phyloP scores from a whole-genome alignment of 2,113 vertebrate species.

The Thunnus thynnus region DNA sequence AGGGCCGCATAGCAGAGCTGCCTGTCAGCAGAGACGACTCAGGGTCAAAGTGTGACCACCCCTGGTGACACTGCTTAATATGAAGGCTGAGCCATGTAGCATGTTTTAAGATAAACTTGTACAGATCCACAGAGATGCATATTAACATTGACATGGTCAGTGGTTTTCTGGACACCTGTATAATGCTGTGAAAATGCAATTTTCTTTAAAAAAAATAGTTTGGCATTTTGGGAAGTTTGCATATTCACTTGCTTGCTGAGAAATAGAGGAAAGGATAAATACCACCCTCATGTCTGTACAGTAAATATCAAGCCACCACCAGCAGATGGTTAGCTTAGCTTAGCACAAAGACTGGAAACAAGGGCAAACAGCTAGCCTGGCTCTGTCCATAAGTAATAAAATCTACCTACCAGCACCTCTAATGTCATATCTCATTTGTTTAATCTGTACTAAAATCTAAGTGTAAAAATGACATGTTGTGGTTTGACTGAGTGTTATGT shows the following conservation, averaged over 20 bases:
- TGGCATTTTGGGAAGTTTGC: too few species aligned
- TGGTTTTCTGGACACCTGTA: neutral
- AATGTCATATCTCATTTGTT: neutral
- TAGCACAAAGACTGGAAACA: too few species aligned
- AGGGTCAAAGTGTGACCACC: conserved; percentile 81
- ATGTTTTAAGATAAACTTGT: neutral
- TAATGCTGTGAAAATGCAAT: too few species aligned
- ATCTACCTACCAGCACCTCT: too few species aligned
- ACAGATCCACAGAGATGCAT: neutral
- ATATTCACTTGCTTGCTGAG: too few species aligned
- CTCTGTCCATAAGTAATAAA: too few species aligned
- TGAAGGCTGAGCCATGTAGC: conserved; percentile 18
- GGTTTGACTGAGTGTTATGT: neutral
- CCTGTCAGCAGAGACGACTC: conserved; percentile 80
- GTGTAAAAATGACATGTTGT: neutral
- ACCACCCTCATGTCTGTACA: too few species aligned
- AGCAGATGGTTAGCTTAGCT: too few species aligned
- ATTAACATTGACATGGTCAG: neutral
- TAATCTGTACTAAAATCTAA: neutral
- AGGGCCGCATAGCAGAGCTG: conserved; percentile 75
- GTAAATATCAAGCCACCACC: too few species aligned
- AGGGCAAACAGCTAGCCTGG: too few species aligned
- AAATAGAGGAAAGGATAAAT: too few species aligned
- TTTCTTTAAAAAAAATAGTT: too few species aligned
- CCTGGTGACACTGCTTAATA: conserved; percentile 54